Conservation (phyloP, 2,113 vertebrate species). For the Etheostoma spectabile region DNA sequence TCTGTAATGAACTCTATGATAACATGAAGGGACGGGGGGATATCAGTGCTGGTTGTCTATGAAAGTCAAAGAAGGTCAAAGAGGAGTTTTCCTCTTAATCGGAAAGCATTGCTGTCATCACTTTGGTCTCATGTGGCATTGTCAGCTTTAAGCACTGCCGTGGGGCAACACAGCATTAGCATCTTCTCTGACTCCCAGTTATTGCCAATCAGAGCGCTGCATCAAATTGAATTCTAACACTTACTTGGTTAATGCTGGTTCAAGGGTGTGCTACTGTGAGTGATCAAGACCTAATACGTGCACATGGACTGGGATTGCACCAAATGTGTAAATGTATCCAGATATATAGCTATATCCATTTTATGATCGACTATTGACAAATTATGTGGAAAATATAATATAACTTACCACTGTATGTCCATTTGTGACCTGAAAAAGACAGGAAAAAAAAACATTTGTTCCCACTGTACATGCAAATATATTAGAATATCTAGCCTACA, state of each 20-base stretch:
- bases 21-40: slow-evolving; percentile 21
- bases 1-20: slow-evolving; percentile 14
- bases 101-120: background rate
- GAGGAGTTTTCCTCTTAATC: background rate
- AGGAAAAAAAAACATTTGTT: background rate
- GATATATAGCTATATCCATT: background rate
- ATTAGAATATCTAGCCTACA: background rate
- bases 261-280: background rate
- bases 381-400: slow-evolving; percentile 27
- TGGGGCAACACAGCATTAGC: background rate
- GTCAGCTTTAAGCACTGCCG: background rate
- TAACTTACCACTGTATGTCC: slow-evolving; percentile 92
- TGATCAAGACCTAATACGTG: background rate
- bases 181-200: background rate
- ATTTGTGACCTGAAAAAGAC: slow-evolving; percentile 87
- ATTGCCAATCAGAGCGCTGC: background rate
- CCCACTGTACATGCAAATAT: slow-evolving; percentile 1
- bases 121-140: background rate
- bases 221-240: background rate
- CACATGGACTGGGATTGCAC: background rate
- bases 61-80: slow-evolving; percentile 5
- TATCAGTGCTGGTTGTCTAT: slow-evolving; percentile 12
- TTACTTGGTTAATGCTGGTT: background rate
- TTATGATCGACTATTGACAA: background rate
- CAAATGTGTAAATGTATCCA: background rate